These are phyloP conservation scores for Phocoena phocoena DNA, from an alignment of 2,113 vertebrate species.

Conservation along the genomic window DNA sequence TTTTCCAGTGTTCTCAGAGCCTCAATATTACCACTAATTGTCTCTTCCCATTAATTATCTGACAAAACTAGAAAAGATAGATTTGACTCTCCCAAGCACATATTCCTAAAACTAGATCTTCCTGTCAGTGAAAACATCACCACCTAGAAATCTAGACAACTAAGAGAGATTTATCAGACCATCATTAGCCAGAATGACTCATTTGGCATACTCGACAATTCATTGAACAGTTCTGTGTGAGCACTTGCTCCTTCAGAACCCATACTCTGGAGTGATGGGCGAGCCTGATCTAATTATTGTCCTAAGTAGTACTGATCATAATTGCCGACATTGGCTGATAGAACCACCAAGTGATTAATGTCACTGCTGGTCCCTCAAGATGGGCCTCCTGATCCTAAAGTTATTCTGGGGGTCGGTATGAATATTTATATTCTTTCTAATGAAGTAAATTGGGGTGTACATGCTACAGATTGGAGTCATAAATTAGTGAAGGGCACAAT, in stretches of 20 bases:
- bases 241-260: background rate
- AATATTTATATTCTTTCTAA: slow-evolving; percentile 31
- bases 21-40: background rate
- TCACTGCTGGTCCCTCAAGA: background rate
- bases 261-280: background rate
- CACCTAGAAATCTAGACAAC: slow-evolving; percentile 29
- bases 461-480: background rate
- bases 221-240: background rate
- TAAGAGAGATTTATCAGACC: background rate
- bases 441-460: background rate
- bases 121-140: background rate
- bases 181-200: background rate
- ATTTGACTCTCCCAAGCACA: background rate
- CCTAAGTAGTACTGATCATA: slow-evolving; percentile 19
- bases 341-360: background rate
- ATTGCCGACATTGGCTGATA: background rate
- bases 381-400: background rate
- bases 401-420: background rate
- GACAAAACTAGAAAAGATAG: background rate
- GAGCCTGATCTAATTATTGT: background rate
- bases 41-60: background rate
- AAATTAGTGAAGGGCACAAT: background rate
- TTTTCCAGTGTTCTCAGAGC: background rate
- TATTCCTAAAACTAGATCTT: background rate
- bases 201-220: background rate